Conservation (phyloP, 2,113 vertebrate species). For the Prionailurus viverrinus region DNA sequence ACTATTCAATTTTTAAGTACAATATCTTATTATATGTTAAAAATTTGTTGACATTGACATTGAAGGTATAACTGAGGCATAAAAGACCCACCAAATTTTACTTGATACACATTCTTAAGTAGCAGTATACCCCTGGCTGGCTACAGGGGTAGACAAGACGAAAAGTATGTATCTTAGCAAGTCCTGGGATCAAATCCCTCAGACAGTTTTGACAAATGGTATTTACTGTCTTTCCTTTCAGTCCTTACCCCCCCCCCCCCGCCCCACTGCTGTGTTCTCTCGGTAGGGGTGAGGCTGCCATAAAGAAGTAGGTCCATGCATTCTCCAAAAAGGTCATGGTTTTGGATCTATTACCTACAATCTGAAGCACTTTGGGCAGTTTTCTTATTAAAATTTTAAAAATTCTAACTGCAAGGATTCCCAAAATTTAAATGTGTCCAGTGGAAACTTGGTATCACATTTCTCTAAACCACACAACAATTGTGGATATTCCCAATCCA, state of each 20-base stretch:
- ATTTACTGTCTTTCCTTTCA: background rate
- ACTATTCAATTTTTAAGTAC: background rate
- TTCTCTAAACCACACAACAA: background rate
- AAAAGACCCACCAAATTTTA: background rate
- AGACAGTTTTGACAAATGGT: background rate
- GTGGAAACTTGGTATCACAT: background rate
- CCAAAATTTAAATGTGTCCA: background rate
- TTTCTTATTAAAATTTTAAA: background rate
- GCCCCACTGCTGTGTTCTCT: background rate
- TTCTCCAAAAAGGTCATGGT: background rate
- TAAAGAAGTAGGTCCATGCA: background rate
- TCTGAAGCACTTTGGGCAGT: background rate
- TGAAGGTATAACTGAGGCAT: background rate
- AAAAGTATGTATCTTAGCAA: background rate
- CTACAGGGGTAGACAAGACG: background rate
- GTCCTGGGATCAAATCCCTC: background rate
- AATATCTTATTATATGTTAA: background rate
- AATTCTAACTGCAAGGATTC: background rate
- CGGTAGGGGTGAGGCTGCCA: background rate
- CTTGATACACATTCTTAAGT: background rate
- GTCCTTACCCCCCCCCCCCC: background rate
- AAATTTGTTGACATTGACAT: background rate
- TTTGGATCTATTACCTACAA: background rate
- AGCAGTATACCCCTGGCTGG: background rate
- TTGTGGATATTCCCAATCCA: too few relatives aligned